Conservation (phyloP, 2,113 vertebrate genomes). For the Probosciger aterrimus region DNA sequence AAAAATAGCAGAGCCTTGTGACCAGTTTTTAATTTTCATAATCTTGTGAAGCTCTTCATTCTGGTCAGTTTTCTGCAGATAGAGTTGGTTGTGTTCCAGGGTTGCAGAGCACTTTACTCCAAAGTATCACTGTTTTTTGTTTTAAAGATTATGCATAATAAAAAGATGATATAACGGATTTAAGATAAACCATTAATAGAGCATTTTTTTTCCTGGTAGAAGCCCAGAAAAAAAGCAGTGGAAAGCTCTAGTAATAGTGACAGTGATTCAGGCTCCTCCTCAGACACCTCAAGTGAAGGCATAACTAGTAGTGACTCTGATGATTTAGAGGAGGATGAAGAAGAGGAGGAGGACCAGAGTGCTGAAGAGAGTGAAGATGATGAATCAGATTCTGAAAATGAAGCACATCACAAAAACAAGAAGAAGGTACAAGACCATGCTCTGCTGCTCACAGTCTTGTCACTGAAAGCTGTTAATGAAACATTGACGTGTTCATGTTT, state of each 20-base stretch:
- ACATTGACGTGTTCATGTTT: rapidly evolving
- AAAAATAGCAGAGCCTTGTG: not conserved
- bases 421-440: constrained; percentile 72
- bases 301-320: constrained; percentile 89
- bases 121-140: not conserved
- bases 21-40: not conserved
- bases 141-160: not conserved
- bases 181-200: not conserved
- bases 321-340: constrained; percentile 90
- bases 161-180: not conserved
- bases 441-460: not conserved
- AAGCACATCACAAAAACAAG: constrained; percentile 77
- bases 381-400: constrained; percentile 85
- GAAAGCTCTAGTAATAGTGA: constrained; percentile 89
- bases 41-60: not conserved
- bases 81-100: not conserved
- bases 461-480: not conserved
- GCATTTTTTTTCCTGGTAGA: constrained; percentile 64
- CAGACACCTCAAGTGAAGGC: constrained; percentile 87
- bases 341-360: constrained; percentile 86
- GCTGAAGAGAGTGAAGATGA: constrained; percentile 86
- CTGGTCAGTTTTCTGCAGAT: not conserved
- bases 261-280: constrained; percentile 89
- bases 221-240: constrained; percentile 80
- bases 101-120: not conserved